phyloP scores from a whole-genome alignment of 2,797 vertebrate species.

The Podargus strigoides region DNA sequence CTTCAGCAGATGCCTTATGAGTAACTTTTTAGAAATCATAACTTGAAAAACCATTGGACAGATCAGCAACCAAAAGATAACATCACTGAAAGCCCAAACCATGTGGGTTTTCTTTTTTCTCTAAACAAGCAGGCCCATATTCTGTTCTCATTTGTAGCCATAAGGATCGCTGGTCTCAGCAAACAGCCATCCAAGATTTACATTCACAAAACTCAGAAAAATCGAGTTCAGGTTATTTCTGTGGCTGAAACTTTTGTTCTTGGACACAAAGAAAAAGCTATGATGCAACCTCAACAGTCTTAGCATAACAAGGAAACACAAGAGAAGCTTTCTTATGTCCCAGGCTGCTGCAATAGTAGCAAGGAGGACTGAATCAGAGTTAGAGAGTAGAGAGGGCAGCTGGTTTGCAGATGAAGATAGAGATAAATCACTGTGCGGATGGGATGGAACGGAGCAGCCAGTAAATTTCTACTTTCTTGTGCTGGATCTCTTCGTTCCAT shows the following conservation, averaged over 20 bases:
- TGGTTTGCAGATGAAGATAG: conserved; percentile 20
- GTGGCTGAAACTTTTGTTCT: background rate
- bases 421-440: background rate
- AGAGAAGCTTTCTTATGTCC: background rate
- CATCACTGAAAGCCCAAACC: background rate
- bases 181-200: background rate
- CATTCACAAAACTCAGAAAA: background rate
- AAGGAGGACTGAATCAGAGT: background rate
- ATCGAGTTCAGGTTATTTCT: background rate
- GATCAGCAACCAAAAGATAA: conserved; percentile 35
- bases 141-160: conserved; percentile 3
- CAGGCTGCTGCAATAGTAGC: background rate
- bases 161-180: background rate
- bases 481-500: background rate
- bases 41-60: conserved; percentile 30
- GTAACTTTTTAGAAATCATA: conserved; percentile 12
- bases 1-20: conserved; percentile 38
- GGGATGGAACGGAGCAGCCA: background rate
- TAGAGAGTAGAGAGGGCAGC: background rate
- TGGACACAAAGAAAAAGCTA: background rate
- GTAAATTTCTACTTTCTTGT: conserved; percentile 13
- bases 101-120: background rate
- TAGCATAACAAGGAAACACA: background rate
- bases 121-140: background rate
- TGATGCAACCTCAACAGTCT: background rate